phyloP scores from a whole-genome alignment of 2,888 invertebrate species.

The Megaustenia siamemsis region DNA sequence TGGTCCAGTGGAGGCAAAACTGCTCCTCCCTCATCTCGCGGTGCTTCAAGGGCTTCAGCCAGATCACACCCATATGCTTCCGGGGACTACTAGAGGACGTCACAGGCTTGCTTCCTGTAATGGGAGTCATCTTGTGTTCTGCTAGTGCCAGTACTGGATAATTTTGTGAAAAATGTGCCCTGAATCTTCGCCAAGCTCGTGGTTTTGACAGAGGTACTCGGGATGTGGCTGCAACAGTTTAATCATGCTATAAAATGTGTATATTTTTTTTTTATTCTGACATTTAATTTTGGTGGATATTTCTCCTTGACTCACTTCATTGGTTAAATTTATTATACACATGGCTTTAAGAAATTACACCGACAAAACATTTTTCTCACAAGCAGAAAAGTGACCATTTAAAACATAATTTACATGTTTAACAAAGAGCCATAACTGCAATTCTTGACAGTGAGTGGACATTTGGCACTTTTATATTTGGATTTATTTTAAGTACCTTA shows the following conservation, averaged over 20 bases:
- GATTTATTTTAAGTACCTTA: no score
- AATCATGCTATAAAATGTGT: not conserved
- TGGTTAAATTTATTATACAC: no score
- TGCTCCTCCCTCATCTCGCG: conserved; percentile 29
- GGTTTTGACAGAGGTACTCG: conserved; percentile 1
- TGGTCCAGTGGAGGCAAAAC: conserved; percentile 37
- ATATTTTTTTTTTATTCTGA: no score
- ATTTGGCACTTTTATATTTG: no score
- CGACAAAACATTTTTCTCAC: no score
- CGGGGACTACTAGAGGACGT: conserved; percentile 5
- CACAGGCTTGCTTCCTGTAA: not conserved
- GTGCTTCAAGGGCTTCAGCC: conserved; percentile 25
- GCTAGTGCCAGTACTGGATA: conserved; percentile 7
- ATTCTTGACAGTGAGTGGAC: no score
- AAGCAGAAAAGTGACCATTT: no score
- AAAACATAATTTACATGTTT: no score
- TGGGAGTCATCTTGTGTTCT: not conserved
- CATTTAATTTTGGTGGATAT: no score
- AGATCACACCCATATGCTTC: conserved; percentile 40
- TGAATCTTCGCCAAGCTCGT: not conserved
- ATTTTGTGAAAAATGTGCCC: not conserved
- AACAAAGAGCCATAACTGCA: no score
- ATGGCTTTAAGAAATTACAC: no score
- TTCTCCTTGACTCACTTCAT: no score
- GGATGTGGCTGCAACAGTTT: not conserved